These are phyloP conservation scores for Thyatira batis DNA, from an alignment of 2,888 invertebrate genomes.

Conservation along the genomic window DNA sequence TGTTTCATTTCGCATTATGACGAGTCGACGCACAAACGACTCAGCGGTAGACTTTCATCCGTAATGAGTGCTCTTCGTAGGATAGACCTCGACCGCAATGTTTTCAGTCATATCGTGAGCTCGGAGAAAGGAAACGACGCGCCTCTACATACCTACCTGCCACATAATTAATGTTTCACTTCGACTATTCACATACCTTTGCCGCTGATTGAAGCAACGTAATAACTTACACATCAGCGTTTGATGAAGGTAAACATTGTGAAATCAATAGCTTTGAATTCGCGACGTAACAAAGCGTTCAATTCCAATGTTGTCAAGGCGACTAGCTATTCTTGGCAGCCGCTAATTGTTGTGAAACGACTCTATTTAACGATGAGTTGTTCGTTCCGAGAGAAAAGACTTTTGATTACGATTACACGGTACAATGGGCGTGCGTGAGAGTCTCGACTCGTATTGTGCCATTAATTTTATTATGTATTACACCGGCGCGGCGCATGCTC, in stretches of 20 bases:
- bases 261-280: constrained; percentile 22
- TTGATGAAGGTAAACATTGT: constrained; percentile 11
- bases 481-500: constrained; percentile 64
- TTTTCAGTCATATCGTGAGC: constrained; percentile 49
- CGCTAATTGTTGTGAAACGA: constrained; percentile 61
- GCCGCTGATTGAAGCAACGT: background rate
- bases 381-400: constrained; percentile 64
- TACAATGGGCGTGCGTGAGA: constrained; percentile 73
- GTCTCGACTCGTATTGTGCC: constrained; percentile 62
- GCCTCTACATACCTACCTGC: constrained; percentile 7
- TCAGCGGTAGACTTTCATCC: constrained; percentile 66
- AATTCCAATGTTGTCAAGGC: constrained; percentile 16
- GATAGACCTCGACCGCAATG: constrained; percentile 55
- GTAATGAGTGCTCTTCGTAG: constrained; percentile 58
- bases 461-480: constrained; percentile 71
- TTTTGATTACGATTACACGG: constrained; percentile 70
- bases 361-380: constrained; percentile 53
- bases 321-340: constrained; percentile 22
- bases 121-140: constrained; percentile 27
- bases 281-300: constrained; percentile 18
- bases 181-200: background rate
- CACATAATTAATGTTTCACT: background rate
- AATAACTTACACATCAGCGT: background rate
- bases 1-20: constrained; percentile 73
- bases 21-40: constrained; percentile 35